These are phyloP conservation scores for Chunga burmeisteri DNA, from an alignment of 2,113 vertebrate species.

Conservation along the genomic window DNA sequence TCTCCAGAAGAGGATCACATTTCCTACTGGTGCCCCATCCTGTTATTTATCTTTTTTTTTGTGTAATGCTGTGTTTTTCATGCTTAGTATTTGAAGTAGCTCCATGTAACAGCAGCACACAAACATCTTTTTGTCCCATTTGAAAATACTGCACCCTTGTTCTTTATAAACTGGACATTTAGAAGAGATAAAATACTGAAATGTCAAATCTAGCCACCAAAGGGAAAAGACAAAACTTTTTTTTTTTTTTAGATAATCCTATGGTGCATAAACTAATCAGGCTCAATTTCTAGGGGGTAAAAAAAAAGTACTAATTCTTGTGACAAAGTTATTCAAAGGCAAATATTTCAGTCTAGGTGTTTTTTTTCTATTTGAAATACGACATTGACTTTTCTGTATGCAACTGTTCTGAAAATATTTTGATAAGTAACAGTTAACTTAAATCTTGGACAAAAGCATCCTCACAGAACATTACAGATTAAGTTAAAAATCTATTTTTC, in stretches of 20 bases:
- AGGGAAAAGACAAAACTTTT: neutral
- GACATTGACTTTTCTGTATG: neutral
- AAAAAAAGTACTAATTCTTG: neutral
- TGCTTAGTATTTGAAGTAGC: neutral
- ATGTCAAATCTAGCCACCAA: neutral
- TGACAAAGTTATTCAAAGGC: neutral
- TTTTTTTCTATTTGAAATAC: neutral
- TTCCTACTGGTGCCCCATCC: neutral
- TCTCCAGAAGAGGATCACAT: neutral
- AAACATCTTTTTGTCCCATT: neutral
- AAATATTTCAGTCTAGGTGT: neutral
- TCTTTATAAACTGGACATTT: neutral
- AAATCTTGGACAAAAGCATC: neutral
- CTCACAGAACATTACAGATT: neutral
- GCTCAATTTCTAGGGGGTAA: neutral
- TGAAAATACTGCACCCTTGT: neutral
- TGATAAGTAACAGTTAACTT: neutral
- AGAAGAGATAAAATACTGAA: neutral
- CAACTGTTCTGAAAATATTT: neutral
- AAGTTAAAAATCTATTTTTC: slow-evolving; percentile 32
- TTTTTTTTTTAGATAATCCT: neutral
- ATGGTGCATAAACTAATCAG: neutral
- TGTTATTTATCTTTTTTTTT: neutral
- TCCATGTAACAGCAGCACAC: neutral
- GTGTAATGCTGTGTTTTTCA: neutral